Conservation (phyloP, 2,797 vertebrate species). For the Falco columbarius region DNA sequence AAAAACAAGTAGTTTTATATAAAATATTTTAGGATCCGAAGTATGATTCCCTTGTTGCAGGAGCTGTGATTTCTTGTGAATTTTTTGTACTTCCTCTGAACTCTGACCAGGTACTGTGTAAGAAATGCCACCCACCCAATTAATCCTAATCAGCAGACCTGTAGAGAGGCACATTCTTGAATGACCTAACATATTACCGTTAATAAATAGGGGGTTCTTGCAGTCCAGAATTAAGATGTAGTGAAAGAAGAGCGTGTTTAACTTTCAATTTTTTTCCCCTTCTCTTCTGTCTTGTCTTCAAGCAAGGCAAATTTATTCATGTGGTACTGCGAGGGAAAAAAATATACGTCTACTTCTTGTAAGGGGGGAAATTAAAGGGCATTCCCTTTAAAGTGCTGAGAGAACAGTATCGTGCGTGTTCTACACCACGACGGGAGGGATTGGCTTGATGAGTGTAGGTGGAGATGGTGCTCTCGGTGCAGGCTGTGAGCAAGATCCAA, state of each 20-base stretch:
- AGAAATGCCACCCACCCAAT: background rate
- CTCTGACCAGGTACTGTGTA: background rate
- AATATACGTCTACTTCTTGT: too few relatives aligned
- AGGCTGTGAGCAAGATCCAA: background rate
- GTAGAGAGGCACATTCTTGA: background rate
- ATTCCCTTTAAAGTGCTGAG: background rate
- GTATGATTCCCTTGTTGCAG: background rate
- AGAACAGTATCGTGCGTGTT: accelerated
- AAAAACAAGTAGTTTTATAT: background rate
- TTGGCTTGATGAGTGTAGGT: background rate
- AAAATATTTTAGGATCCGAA: background rate
- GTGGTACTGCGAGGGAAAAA: too few relatives aligned
- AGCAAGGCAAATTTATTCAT: background rate
- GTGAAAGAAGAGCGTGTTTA: background rate
- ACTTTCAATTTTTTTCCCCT: background rate
- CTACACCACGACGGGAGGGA: background rate
- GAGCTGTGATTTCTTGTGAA: background rate
- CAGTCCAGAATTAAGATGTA: background rate
- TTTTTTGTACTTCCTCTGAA: background rate
- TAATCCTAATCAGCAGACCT: conserved; percentile 25
- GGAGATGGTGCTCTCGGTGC: background rate
- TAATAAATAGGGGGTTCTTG: background rate
- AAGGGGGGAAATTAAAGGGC: background rate
- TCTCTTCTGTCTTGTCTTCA: background rate
- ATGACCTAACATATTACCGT: background rate